Conservation (phyloP, 2,888 invertebrate genomes). For the Clepsis dumicolana region DNA sequence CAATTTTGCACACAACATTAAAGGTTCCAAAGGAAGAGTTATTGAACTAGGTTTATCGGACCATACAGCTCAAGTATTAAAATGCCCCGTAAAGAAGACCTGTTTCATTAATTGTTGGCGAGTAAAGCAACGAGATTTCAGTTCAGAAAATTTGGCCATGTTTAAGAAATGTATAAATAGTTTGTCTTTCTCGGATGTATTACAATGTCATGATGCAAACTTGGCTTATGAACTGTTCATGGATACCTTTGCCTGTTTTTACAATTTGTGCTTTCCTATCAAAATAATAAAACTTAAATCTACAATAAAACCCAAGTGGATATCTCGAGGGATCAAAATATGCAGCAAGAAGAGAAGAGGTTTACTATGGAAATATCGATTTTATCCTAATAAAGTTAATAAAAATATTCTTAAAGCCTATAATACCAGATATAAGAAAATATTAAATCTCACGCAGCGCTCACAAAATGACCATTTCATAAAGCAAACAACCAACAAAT, state of each 20-base stretch:
- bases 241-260: neutral
- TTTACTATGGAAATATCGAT: neutral
- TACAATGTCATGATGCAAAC: neutral
- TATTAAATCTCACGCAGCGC: no score
- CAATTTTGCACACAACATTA: conserved; percentile 6
- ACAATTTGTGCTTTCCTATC: neutral
- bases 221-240: neutral
- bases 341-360: neutral
- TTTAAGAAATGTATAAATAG: neutral
- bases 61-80: neutral
- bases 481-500: no score
- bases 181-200: neutral
- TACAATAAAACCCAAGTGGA: neutral
- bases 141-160: neutral
- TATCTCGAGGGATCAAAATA: neutral
- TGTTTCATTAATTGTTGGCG: neutral
- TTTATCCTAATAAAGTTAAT: neutral
- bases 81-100: conserved; percentile 2
- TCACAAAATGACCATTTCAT: no score
- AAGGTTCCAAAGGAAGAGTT: neutral
- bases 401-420: no score
- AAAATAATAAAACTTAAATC: neutral
- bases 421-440: no score
- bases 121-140: neutral
- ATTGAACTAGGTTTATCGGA: neutral